These are phyloP conservation scores for Scytalopus superciliaris DNA, from an alignment of 2,113 vertebrate species.

Conservation along the genomic window DNA sequence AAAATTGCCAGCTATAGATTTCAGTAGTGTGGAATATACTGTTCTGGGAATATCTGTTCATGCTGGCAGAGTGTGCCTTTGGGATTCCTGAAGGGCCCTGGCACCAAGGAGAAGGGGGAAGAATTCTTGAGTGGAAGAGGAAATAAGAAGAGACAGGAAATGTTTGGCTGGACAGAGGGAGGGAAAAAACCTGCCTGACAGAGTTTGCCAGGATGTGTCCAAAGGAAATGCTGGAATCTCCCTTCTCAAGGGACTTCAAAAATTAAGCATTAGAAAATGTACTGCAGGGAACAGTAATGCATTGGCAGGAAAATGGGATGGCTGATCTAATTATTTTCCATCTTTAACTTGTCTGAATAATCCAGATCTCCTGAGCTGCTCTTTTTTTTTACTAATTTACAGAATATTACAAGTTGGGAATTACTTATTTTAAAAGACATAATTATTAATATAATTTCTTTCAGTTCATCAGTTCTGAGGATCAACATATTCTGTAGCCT, in stretches of 20 bases:
- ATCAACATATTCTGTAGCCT: constrained; percentile 16
- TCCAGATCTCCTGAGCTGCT: not conserved
- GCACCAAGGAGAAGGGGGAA: not conserved
- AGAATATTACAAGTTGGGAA: not conserved
- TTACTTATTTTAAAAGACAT: not conserved
- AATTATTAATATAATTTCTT: not conserved
- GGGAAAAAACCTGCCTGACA: constrained; percentile 10
- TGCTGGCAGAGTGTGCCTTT: not conserved
- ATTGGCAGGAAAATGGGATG: constrained; percentile 10
- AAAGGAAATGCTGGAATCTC: constrained; percentile 38
- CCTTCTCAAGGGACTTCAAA: constrained; percentile 1
- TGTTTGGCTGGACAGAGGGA: not conserved
- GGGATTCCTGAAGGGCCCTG: not conserved
- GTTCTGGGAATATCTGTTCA: not conserved
- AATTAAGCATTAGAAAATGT: constrained; percentile 30
- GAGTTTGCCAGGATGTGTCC: not conserved
- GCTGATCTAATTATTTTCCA: constrained; percentile 54
- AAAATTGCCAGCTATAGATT: not conserved
- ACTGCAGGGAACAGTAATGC: not conserved
- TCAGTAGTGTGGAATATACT: not conserved
- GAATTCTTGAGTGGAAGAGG: not conserved
- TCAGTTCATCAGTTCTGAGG: not conserved
- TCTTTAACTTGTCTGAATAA: constrained; percentile 11
- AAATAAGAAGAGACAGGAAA: not conserved
- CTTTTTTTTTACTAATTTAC: not conserved